Base-by-base conservation (phyloP, 2,888 invertebrate species). In the Drosophila nr. perissopoda region DNA sequence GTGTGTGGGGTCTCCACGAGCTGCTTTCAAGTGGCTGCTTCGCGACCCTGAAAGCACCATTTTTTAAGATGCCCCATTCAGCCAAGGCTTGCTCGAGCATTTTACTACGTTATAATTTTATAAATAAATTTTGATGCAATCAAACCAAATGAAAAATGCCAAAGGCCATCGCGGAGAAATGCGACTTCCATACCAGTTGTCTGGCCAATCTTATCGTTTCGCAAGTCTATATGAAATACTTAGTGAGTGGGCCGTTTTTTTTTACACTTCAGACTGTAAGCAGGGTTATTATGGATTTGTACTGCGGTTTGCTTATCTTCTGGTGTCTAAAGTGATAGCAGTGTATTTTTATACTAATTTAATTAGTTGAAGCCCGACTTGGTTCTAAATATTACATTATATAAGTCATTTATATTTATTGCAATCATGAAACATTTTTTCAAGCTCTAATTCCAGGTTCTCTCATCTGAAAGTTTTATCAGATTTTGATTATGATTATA, bases 81-180 rank as follows among this genome's bases (percentile, higher is more conserved):
- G 34, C 62, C 74, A 81, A 81, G 79, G 65, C 51, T 56, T 54
- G 27, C 36, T 36, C 38, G 27, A 42, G 36, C 51, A 59, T 69
- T 40, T 40, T 46, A 46, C 36, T 49, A 68, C 60, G 59, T 66
- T 70, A 64, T 62, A 49, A 33, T 33, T 27, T 73, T 86, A 81
- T 76, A 84, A 84, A 84, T 84, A 83, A 1, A 74, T 69, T 76
- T 87, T 84, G 74, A 71, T 84, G 89, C 85, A 87, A 82, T 87
- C 72, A 53, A 68, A 64, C 51, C 70, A 72, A 81, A 81, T 75
- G 70, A 49, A 72, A 72, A 68, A 56, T 61, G 70, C 60, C 82
- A 74, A 63, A 71, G 62, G 72, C 56, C 71, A 46, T 2, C 21
- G 21, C 7, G 10, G 21, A 58, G 54, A 74, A 76, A 57, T 67